phyloP scores from a whole-genome alignment of 2,113 vertebrate genomes.

The Clarias macrocephalus region DNA sequence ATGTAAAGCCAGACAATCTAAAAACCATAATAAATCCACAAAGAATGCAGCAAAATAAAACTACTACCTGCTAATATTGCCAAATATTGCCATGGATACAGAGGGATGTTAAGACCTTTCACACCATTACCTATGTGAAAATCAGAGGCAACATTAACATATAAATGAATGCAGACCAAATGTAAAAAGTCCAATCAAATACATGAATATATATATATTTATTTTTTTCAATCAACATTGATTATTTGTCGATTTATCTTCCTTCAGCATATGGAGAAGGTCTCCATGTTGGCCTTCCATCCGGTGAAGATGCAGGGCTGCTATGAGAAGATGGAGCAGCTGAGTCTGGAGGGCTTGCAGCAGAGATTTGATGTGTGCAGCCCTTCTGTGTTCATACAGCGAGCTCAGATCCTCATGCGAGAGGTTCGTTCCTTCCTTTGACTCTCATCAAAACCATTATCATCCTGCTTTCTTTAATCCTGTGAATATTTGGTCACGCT shows the following conservation, averaged over 20 bases:
- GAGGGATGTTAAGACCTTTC: too few species aligned
- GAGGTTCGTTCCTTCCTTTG: constrained; percentile 74
- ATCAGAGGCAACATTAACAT: too few species aligned
- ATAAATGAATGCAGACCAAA: too few species aligned
- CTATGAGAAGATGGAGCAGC: constrained; percentile 90
- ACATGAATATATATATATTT: too few species aligned
- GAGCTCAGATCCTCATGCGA: constrained; percentile 95
- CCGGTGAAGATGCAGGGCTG: constrained; percentile 96
- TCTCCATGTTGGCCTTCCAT: constrained; percentile 92
- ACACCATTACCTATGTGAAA: too few species aligned
- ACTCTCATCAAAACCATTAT: neutral
- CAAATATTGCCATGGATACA: too few species aligned
- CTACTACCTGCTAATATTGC: too few species aligned
- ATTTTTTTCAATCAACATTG: neutral
- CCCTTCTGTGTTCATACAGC: constrained; percentile 87
- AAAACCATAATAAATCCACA: too few species aligned
- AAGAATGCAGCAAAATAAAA: too few species aligned
- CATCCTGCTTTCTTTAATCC: neutral
- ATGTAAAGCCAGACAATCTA: too few species aligned
- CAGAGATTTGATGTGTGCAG: constrained; percentile 90
- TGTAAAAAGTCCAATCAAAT: too few species aligned
- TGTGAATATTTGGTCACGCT: neutral
- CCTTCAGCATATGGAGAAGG: constrained; percentile 88
- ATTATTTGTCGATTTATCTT: neutral
- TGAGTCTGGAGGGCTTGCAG: constrained; percentile 92